Evolutionary conservation across 2,797 vertebrate genomes (phyloP).

Genomic region (Leuciscus waleckii): DNA sequence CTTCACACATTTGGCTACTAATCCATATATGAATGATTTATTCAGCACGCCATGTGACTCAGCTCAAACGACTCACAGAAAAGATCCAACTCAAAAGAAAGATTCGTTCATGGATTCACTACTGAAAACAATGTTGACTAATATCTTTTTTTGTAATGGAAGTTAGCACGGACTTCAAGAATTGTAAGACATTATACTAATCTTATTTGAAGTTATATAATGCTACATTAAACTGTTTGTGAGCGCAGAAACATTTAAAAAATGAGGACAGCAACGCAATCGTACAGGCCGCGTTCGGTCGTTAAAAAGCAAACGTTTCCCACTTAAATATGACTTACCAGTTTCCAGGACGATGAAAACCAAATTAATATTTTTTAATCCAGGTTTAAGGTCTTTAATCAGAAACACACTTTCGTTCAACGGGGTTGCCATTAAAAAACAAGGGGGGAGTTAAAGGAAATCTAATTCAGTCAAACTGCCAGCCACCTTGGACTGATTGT

Average conservation of each 20-base stretch:
- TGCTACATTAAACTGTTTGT: background rate
- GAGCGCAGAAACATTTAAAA: background rate
- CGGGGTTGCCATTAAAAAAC: conserved; percentile 67
- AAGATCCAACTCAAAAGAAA: background rate
- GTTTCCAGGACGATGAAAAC: conserved; percentile 91
- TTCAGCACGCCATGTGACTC: background rate
- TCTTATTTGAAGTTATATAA: background rate
- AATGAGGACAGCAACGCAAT: background rate
- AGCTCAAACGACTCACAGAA: background rate
- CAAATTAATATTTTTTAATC: conserved; percentile 89
- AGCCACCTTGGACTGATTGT: background rate
- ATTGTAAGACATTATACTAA: too few species aligned
- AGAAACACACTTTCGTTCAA: conserved; percentile 76
- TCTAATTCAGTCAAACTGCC: background rate
- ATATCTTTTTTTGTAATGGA: too few species aligned
- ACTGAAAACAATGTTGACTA: background rate
- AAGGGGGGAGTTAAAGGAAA: background rate
- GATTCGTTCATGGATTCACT: background rate
- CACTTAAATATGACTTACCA: conserved; percentile 77
- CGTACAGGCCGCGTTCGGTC: background rate
- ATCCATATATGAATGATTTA: background rate
- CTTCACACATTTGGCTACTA: too few species aligned
- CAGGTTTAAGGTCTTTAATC: conserved; percentile 88
- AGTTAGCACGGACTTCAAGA: background rate
- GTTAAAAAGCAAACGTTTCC: conserved; percentile 25